Evolutionary conservation across 2,797 vertebrate species (phyloP).

Genomic region (Bovichtus diacanthus): DNA sequence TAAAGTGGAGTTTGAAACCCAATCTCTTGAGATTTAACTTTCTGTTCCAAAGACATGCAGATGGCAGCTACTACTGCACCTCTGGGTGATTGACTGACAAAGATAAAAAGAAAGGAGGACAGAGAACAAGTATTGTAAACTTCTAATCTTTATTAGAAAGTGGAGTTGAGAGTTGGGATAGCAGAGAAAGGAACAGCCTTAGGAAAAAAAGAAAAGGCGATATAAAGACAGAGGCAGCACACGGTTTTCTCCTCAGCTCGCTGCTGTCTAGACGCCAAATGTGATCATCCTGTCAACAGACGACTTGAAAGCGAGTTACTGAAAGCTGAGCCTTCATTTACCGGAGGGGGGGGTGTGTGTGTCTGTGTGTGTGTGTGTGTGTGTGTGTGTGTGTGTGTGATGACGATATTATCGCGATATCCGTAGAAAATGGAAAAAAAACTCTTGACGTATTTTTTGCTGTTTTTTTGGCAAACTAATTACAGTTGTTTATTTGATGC

Average conservation of each 20-base stretch:
- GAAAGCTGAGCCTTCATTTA: conserved; percentile 63
- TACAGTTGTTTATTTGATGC: too few relatives aligned
- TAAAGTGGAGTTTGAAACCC: conserved; percentile 25
- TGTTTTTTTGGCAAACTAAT: too few relatives aligned
- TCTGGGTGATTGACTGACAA: neutral
- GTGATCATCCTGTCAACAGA: conserved; percentile 65
- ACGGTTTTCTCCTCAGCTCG: conserved; percentile 51
- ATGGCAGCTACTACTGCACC: conserved; percentile 23
- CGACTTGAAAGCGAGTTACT: conserved; percentile 60
- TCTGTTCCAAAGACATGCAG: conserved; percentile 3
- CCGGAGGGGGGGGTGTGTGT: conserved; percentile 14
- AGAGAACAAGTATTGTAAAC: conserved; percentile 14
- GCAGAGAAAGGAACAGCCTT: conserved; percentile 11
- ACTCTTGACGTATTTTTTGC: too few relatives aligned
- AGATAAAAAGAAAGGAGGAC: neutral
- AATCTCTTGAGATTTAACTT: conserved; percentile 13
- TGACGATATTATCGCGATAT: too few relatives aligned
- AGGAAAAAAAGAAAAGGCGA: conserved; percentile 9
- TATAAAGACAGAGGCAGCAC: conserved; percentile 20
- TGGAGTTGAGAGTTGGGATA: conserved; percentile 10
- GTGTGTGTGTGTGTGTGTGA: neutral
- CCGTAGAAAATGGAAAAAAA: too few relatives aligned
- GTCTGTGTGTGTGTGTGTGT: neutral
- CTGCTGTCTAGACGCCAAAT: conserved; percentile 65
- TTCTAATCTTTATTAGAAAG: conserved; percentile 4